These are phyloP conservation scores for Portevinia maculata DNA, from an alignment of 2,888 invertebrate genomes.

Conservation along the genomic window DNA sequence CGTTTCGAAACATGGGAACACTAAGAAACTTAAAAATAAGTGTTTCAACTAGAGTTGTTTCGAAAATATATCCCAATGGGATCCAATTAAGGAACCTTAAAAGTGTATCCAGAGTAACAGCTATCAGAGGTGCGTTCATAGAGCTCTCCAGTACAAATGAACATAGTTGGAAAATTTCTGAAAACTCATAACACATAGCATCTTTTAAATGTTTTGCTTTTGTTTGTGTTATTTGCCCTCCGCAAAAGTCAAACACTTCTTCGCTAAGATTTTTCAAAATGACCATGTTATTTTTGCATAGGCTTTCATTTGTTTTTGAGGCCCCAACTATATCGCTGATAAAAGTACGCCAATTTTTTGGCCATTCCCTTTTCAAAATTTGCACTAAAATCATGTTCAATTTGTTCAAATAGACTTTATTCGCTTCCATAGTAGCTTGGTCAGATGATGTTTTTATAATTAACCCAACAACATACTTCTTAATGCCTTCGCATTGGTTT, in stretches of 20 bases:
- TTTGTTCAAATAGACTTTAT: conserved; percentile 98
- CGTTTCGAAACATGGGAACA: conserved; percentile 98
- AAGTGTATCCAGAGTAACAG: conserved; percentile 97
- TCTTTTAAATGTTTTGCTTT: conserved; percentile 99
- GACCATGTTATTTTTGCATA: conserved; percentile 99
- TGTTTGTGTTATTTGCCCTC: conserved; percentile 98
- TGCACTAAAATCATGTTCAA: conserved; percentile 99
- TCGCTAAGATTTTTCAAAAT: conserved; percentile 98
- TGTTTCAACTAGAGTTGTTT: conserved; percentile 97
- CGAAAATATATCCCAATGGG: conserved; percentile 99
- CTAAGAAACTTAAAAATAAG: conserved; percentile 98
- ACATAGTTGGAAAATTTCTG: conserved; percentile 98
- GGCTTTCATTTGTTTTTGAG: conserved; percentile 98
- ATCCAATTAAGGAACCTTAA: conserved; percentile 99
- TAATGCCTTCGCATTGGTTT: conserved; percentile 99
- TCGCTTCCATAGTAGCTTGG: conserved; percentile 92
- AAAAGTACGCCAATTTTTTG: conserved; percentile 99
- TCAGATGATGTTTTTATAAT: conserved; percentile 99
- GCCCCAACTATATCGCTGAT: conserved; percentile 99
- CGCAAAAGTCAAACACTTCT: conserved; percentile 99
- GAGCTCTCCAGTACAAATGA: conserved; percentile 99
- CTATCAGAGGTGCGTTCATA: conserved; percentile 97
- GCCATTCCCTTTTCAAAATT: conserved; percentile 99
- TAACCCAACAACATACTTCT: conserved; percentile 98
- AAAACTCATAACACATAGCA: conserved; percentile 99